Base-by-base conservation (phyloP, 2,113 vertebrate species). In the Microcebus griseorufus region DNA sequence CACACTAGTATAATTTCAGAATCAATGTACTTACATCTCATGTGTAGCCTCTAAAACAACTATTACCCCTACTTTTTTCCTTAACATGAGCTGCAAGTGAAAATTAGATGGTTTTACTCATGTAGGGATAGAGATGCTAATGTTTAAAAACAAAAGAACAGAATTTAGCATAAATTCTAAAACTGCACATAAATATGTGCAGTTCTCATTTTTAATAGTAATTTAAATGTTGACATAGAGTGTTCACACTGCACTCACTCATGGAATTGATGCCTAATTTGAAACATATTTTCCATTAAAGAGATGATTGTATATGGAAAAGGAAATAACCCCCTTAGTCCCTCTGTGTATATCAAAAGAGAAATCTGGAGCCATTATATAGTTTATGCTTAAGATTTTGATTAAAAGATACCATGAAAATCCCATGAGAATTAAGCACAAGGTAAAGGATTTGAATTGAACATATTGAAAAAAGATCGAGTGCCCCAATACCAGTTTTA, bases 341-440 rank as follows among this genome's bases (percentile, higher is more conserved):
- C 84, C 96, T 94, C 65, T 92, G 94, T 86, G 95, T 85, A 95
- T 95, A 96, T 90, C 69, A 72, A 95, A 93, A 93, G 76, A 85
- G 51, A 97, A 96, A 81, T 72, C 87, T 93, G 84, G 70, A 96
- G 42, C 70, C 62, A 73, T 96, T 96, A 84, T 79, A 55, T 65
- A 84, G 92, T 83, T 94, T 96, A 69, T 94, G 92, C 78, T 97
- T 78, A 80, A 82, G 64, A 84, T 97, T 98, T 95, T 96, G 93
- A 98, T 98, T 97, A 96, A 97, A 97, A 97, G 96, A 96, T 92
- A 92, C 37, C 70, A 93, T 94, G 82, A 80, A 95, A 95, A 86
- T 94, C 92, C 69, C 96, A 85, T 6, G 80, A 93, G 92, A 84
- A 20, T 81, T 55, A 32, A 85, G 78, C 29, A 22, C 67, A 95